phyloP scores from a whole-genome alignment of 2,797 vertebrate genomes.

The Glyptemys insculpta region DNA sequence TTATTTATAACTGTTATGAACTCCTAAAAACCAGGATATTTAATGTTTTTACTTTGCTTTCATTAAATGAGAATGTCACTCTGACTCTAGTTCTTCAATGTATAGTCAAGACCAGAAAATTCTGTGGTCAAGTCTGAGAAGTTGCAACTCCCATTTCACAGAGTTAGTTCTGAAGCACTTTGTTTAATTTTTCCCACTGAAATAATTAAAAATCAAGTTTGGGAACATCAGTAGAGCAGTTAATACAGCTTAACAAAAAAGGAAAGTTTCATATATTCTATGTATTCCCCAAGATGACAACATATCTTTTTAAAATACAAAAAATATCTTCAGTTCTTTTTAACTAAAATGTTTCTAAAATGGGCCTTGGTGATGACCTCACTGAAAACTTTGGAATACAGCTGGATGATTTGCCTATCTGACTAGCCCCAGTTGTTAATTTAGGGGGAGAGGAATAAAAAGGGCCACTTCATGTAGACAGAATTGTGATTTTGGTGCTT shows the following conservation, averaged over 20 bases:
- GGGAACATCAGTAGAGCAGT: not conserved
- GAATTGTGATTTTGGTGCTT: slow-evolving; percentile 58
- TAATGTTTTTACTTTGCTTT: slow-evolving; percentile 15
- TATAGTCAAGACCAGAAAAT: not conserved
- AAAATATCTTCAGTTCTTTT: slow-evolving; percentile 35
- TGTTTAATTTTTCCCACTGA: not conserved
- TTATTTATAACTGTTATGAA: slow-evolving; percentile 24
- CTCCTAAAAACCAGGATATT: slow-evolving; percentile 46
- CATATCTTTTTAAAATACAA: slow-evolving; percentile 4
- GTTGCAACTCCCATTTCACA: not conserved
- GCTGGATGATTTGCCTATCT: slow-evolving; percentile 54
- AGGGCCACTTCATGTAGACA: slow-evolving; percentile 59
- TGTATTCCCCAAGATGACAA: not conserved
- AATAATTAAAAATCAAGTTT: slow-evolving; percentile 4
- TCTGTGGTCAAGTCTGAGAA: not conserved
- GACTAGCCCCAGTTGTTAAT: slow-evolving; percentile 61
- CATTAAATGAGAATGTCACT: slow-evolving; percentile 23
- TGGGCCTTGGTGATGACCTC: slow-evolving; percentile 37
- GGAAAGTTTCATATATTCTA: not conserved
- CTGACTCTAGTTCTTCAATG: slow-evolving; percentile 11
- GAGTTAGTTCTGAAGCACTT: slow-evolving; percentile 18
- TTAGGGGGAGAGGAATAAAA: slow-evolving; percentile 61
- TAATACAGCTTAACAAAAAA: not conserved
- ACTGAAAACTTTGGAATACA: slow-evolving; percentile 51
- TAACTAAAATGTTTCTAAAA: slow-evolving; percentile 56